Conservation (phyloP, 2,888 invertebrate genomes). For the Scelioninae gen. 1 region DNA sequence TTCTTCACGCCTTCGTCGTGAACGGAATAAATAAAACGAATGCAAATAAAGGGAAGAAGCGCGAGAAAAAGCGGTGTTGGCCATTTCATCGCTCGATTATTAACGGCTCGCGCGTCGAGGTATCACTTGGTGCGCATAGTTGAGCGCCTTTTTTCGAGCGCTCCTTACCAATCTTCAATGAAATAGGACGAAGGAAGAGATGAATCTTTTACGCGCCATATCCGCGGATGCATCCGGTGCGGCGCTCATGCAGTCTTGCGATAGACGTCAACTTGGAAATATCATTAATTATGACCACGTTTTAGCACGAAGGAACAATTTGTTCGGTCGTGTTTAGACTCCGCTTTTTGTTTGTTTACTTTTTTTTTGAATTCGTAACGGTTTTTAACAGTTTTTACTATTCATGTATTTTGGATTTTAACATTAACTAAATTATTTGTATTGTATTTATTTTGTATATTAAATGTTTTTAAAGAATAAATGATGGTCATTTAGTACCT, state of each 20-base stretch:
- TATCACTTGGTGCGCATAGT: conserved; percentile 37
- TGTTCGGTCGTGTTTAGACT: conserved; percentile 7
- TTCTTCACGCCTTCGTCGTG: conserved; percentile 54
- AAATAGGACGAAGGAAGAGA: conserved; percentile 67
- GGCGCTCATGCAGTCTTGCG: conserved; percentile 6
- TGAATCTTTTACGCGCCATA: conserved; percentile 72
- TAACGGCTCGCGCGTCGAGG: conserved; percentile 50
- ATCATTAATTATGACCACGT: conserved; percentile 8
- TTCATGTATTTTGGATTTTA: no score
- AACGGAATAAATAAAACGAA: conserved; percentile 48
- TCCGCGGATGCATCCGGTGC: conserved; percentile 63
- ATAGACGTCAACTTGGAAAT: conserved; percentile 6
- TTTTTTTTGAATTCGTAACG: no score
- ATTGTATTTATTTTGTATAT: no score
- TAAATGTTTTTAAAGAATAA: no score
- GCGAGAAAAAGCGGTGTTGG: conserved; percentile 49
- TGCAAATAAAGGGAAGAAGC: conserved; percentile 53
- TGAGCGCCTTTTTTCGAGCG: conserved; percentile 18
- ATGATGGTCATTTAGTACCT: no score
- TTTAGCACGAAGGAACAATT: conserved; percentile 7
- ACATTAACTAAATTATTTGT: no score
- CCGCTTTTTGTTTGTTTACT: no score
- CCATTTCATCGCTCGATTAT: conserved; percentile 63
- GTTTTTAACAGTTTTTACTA: no score
- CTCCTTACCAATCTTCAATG: conserved; percentile 45